A percentile compares a stretch with the other conserved stretches of the same genome.
Evolutionary conservation across 2,113 vertebrate genomes (phyloP).

Genomic region (Marmota monax): DNA sequence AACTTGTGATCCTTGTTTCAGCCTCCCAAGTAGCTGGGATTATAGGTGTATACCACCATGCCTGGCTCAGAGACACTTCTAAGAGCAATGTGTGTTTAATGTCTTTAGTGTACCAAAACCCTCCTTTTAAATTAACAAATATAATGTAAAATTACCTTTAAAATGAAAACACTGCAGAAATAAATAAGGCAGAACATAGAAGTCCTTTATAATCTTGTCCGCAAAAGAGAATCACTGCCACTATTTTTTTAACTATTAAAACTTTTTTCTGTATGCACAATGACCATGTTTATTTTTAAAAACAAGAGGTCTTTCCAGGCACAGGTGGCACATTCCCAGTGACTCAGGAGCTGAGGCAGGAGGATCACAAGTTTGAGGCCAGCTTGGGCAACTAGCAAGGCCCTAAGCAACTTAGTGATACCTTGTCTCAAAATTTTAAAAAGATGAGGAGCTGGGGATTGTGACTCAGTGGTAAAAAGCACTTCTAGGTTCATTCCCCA

Average conservation of each 20-base stretch:
- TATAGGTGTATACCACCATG: not conserved
- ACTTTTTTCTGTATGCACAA: not conserved
- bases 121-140: not conserved
- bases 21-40: not conserved
- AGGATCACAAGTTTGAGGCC: too few species aligned
- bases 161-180: conserved; percentile 33
- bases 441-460: too few species aligned
- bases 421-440: too few species aligned
- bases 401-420: too few species aligned
- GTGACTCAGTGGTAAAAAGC: too few species aligned
- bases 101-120: not conserved
- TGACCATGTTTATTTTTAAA: not conserved
- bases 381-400: too few species aligned
- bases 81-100: not conserved
- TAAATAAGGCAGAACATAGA: not conserved
- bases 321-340: too few species aligned
- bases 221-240: not conserved
- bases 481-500: too few species aligned
- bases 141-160: conserved; percentile 30
- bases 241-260: not conserved
- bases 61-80: conserved; percentile 36
- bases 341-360: too few species aligned
- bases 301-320: not conserved
- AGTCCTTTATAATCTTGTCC: not conserved
- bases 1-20: not conserved